Percentiles rank a stretch among this genome's conserved stretches.
Evolutionary conservation across 2,797 vertebrate genomes (phyloP).

Genomic region (Pseudochaenichthys georgianus): DNA sequence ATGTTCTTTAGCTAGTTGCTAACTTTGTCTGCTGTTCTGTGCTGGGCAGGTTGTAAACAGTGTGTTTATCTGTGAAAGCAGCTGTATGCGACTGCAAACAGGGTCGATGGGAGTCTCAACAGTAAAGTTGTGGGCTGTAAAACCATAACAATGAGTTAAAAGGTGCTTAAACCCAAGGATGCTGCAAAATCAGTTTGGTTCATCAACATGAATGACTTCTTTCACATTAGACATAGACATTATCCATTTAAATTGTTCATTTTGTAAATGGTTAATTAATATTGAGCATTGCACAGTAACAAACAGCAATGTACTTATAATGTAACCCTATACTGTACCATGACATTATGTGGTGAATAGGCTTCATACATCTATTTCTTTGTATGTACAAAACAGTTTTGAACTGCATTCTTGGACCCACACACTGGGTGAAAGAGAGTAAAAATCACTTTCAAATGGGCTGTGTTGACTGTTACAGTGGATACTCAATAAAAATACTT

Average conservation of each 20-base stretch:
- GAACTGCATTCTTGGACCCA: slow-evolving; percentile 3
- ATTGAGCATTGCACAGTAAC: too few relatives aligned
- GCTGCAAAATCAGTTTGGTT: not conserved
- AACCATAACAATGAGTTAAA: not conserved
- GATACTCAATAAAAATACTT: slow-evolving; percentile 23
- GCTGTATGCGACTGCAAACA: not conserved
- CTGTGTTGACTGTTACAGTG: slow-evolving; percentile 28
- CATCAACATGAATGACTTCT: not conserved
- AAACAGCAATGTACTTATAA: not conserved
- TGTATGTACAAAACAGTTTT: not conserved
- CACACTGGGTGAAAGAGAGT: not conserved
- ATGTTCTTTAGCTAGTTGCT: not conserved
- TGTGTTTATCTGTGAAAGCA: slow-evolving; percentile 1
- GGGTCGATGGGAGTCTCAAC: not conserved
- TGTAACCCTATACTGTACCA: not conserved
- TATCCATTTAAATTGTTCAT: not conserved
- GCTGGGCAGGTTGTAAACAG: not conserved
- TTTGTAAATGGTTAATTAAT: not conserved
- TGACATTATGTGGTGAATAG: not conserved
- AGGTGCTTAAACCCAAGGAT: not conserved
- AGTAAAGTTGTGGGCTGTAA: not conserved
- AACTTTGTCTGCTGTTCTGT: slow-evolving; percentile 6
- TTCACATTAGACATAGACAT: not conserved
- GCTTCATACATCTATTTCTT: not conserved
- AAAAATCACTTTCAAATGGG: slow-evolving; percentile 11